Conservation (phyloP, 2,113 vertebrate species). For the Misgurnus anguillicaudatus region DNA sequence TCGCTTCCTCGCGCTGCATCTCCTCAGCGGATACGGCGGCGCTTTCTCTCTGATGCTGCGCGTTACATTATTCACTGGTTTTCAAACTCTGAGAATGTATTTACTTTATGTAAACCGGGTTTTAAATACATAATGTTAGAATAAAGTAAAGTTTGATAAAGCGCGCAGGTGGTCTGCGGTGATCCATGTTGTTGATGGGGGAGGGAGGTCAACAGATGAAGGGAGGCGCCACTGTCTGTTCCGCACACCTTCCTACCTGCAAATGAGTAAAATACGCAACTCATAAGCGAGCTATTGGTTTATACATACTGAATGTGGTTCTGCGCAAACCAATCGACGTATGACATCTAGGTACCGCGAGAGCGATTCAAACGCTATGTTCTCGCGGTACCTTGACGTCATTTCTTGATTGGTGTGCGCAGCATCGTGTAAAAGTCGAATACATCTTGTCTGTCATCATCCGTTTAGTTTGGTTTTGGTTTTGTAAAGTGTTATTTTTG, state of each 20-base stretch:
- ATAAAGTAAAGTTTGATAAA: not conserved
- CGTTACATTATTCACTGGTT: constrained; percentile 38
- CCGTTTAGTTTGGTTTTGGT: too few relatives aligned
- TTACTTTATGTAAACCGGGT: not conserved
- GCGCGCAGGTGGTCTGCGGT: constrained; percentile 24
- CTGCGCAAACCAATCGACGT: too few relatives aligned
- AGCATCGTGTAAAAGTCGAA: too few relatives aligned
- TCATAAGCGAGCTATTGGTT: too few relatives aligned
- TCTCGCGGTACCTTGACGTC: too few relatives aligned
- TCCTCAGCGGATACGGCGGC: constrained; percentile 49
- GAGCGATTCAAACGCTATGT: too few relatives aligned
- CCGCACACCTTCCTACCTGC: constrained; percentile 39
- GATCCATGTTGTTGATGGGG: constrained; percentile 48
- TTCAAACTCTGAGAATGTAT: not conserved
- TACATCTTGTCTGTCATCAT: too few relatives aligned
- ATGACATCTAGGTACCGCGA: too few relatives aligned
- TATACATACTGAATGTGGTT: too few relatives aligned
- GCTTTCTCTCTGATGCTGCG: constrained; percentile 16
- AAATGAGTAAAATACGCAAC: constrained; percentile 22
- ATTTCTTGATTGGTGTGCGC: too few relatives aligned
- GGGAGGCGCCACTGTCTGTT: constrained; percentile 3
- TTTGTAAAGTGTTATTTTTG: not conserved
- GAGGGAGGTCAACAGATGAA: constrained; percentile 16
- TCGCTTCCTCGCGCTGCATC: constrained; percentile 68
- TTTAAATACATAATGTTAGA: not conserved